These are phyloP conservation scores for Drosophila miranda DNA, from an alignment of 1,140 invertebrate species.

Conservation along the genomic window DNA sequence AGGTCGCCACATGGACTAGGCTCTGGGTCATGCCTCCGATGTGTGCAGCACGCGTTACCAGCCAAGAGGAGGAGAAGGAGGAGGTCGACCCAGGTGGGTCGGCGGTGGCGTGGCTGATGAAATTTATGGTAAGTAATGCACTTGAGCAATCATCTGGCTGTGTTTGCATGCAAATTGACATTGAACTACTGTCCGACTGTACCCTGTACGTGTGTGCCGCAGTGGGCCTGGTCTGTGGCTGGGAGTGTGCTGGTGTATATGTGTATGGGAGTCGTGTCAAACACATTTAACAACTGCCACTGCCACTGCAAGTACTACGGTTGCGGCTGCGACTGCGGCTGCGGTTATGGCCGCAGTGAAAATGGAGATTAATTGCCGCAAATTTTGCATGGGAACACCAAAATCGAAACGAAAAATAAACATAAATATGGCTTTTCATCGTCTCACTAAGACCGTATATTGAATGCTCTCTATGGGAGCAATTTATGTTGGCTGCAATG, in stretches of 20 bases:
- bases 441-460: neutral
- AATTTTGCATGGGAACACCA: conserved; percentile 49
- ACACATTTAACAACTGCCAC: conserved; percentile 36
- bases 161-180: conserved; percentile 71
- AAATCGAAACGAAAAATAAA: conserved; percentile 15
- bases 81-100: neutral
- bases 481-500: no score
- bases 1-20: conserved; percentile 48
- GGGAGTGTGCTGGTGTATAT: neutral
- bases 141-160: conserved; percentile 40
- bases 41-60: conserved; percentile 38
- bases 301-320: no score
- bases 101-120: conserved; percentile 22
- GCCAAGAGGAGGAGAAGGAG: neutral
- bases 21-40: conserved; percentile 17
- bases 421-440: conserved; percentile 20
- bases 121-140: conserved; percentile 66
- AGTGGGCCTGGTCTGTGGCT: neutral
- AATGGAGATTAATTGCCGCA: conserved; percentile 56
- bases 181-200: conserved; percentile 59
- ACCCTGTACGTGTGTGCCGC: conserved; percentile 1
- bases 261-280: conserved; percentile 46
- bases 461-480: conserved; percentile 16
- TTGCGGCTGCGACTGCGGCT: neutral
- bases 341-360: conserved; percentile 31